These are phyloP conservation scores for Aphaenogaster rudis DNA, from an alignment of 1,140 invertebrate genomes.

Conservation along the genomic window DNA sequence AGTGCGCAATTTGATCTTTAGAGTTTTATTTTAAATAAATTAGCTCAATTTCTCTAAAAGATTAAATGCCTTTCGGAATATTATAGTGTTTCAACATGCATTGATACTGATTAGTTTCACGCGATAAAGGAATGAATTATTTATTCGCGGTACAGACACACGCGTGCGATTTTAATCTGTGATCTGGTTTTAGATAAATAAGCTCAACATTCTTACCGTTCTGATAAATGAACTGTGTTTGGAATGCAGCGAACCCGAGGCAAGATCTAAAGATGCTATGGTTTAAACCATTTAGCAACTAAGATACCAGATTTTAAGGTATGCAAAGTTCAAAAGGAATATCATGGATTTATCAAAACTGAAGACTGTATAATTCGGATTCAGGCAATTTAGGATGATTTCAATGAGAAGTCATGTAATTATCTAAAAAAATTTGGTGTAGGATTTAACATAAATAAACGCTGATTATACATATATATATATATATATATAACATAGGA, in stretches of 20 bases:
- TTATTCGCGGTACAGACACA: constrained; percentile 13
- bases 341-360: constrained; percentile 25
- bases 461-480: not conserved
- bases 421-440: not conserved
- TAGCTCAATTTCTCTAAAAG: constrained; percentile 5
- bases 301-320: constrained; percentile 13
- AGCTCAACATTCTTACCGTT: constrained; percentile 43
- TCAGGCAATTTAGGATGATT: not conserved
- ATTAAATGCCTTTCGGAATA: not conserved
- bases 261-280: constrained; percentile 69
- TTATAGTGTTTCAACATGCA: not conserved
- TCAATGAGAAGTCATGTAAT: not conserved
- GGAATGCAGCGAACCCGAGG: constrained; percentile 52
- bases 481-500: not conserved
- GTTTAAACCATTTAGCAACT: constrained; percentile 36
- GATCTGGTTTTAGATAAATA: constrained; percentile 41
- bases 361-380: not conserved
- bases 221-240: constrained; percentile 49
- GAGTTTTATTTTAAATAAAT: constrained; percentile 16
- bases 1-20: not conserved
- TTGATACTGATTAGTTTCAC: not conserved
- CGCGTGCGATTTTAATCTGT: constrained; percentile 27
- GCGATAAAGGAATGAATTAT: constrained; percentile 26
- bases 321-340: constrained; percentile 7
- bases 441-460: not conserved